phyloP scores from a whole-genome alignment of 2,888 invertebrate genomes.

The Aproaerema taeniolella region DNA sequence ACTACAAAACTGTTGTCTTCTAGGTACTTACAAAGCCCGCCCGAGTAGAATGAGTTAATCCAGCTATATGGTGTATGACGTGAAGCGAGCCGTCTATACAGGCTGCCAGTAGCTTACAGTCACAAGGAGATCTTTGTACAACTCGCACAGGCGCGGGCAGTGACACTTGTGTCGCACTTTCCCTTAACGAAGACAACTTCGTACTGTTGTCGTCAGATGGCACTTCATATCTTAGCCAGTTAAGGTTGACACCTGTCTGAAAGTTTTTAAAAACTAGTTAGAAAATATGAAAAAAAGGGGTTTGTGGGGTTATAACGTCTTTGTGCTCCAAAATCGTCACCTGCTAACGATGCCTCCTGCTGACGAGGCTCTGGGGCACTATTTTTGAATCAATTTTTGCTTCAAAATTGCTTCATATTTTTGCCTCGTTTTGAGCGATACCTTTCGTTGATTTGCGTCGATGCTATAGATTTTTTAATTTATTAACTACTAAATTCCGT shows the following conservation, averaged over 20 bases:
- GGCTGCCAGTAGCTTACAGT: conserved; percentile 86
- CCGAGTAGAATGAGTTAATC: conserved; percentile 85
- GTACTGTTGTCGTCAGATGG: conserved; percentile 79
- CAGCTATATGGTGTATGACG: conserved; percentile 85
- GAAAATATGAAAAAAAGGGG: background rate
- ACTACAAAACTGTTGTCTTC: too few species aligned
- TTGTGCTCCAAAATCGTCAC: too few species aligned
- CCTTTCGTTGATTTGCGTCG: too few species aligned
- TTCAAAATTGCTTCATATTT: too few species aligned
- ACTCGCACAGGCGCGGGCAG: conserved; percentile 68
- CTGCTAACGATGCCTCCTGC: too few species aligned
- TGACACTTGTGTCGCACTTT: conserved; percentile 75
- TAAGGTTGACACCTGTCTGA: conserved; percentile 65
- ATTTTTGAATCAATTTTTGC: too few species aligned
- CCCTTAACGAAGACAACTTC: conserved; percentile 60
- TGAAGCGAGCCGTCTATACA: conserved; percentile 92
- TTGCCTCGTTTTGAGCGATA: too few species aligned
- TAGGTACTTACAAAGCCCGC: conserved; percentile 84
- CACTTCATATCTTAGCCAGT: conserved; percentile 85
- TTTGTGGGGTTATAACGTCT: too few species aligned
- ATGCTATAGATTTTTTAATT: too few species aligned
- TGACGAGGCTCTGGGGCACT: too few species aligned
- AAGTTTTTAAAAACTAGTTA: conserved; percentile 16
- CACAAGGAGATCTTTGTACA: conserved; percentile 70
- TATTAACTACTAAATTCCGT: too few species aligned